Evolutionary conservation across 2,113 vertebrate species (phyloP).

Genomic region (Menura novaehollandiae): DNA sequence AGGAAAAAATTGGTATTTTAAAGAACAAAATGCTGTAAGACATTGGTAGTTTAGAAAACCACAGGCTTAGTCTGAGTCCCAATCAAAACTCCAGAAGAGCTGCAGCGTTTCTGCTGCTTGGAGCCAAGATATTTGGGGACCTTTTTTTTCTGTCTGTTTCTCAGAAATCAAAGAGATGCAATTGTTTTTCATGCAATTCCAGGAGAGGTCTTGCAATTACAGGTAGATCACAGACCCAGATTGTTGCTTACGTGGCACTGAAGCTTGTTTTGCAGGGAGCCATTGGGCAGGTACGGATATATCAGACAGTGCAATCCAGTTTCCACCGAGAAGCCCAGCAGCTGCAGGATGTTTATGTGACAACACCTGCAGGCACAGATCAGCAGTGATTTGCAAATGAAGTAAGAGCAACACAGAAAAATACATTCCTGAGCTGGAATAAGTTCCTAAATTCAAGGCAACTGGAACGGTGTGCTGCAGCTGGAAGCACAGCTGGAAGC

Average conservation of each 20-base stretch:
- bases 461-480: neutral
- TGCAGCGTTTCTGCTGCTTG: neutral
- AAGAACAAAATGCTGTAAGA: neutral
- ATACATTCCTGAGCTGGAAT: neutral
- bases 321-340: constrained; percentile 74
- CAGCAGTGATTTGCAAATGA: neutral
- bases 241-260: constrained; percentile 59
- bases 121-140: neutral
- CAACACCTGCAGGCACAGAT: constrained; percentile 64
- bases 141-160: neutral
- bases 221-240: neutral
- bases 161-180: neutral
- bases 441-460: neutral
- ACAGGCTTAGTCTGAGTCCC: neutral
- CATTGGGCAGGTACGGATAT: constrained; percentile 71
- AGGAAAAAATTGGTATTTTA: neutral
- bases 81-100: neutral
- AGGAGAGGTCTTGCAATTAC: neutral
- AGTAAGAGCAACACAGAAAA: neutral
- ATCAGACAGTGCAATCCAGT: constrained; percentile 63
- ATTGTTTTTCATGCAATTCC: neutral
- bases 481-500: neutral
- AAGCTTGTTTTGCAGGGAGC: constrained; percentile 71
- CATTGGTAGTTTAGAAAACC: neutral
- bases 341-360: constrained; percentile 71